Evolutionary conservation across 2,797 vertebrate species (phyloP), one percentile per base, ranked within the genome.

Genomic region (Lacerta bilineata): DNA sequence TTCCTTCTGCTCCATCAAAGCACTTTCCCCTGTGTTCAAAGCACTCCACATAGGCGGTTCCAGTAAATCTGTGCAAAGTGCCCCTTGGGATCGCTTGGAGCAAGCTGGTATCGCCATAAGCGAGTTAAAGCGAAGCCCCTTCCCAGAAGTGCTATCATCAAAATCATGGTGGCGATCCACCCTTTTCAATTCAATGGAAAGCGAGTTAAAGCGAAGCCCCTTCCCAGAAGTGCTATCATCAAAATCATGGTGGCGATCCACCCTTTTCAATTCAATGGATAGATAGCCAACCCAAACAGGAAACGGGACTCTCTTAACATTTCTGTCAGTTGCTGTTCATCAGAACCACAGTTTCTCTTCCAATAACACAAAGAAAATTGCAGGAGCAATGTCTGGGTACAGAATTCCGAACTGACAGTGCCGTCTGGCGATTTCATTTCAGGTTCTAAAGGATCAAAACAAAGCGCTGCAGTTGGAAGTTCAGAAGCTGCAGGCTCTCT

Each of bases 391-490:
- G 43, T 36, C 64, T 13, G 3, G 17, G 23, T 39, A 27, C 85
- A 36, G 71, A 81, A 18, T 87, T 91, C 79, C 80, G 82, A 91
- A 61, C 25, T 94, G 85, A 79, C 87, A 15, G 0, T 86, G 17
- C 29, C 50, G 3, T 88, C 80, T 46, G 33, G 87, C 46, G 4
- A 89, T 95, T 94, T 83, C 50, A 25, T 96, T 95, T n/a, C 83
- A 99, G 99, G 96, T 97, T 95, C 95, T 99, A 87, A 98, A 97
- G 96, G 98, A 98, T 89, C 98, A 99, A 55, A 99, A 99, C 90
- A 33, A 98, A 93, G 33, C 96, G 41, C 95, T 99, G 92, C 98
- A 98, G 91, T 94, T 95, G 91, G 98, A 99, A 93, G 93, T 99
- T 92, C 97, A 98, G 96, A 98, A 97, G 94, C 97, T 99, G 95